Base-by-base conservation (phyloP, 2,113 vertebrate genomes). In the Dasyprocta punctata region DNA sequence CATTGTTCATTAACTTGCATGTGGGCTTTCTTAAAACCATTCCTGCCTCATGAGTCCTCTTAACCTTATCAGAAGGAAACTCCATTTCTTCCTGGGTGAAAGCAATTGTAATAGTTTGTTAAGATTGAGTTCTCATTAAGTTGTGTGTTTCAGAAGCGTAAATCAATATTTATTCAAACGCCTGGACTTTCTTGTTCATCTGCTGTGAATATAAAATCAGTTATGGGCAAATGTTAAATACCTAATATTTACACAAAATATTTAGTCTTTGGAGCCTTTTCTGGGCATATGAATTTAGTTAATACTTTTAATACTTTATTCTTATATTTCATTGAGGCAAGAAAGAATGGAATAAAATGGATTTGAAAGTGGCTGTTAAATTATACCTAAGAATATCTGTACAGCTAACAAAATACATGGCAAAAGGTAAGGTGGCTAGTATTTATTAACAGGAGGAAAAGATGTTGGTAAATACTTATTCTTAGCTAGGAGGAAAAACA, bases 191-290 rank as follows among this genome's bases (percentile, higher is more conserved):
- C 90, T 97, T 85, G 63, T 96, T 95, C 77, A 93, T 98, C 95
- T 93, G 0, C 86, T 94, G 49, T 98, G 96, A 97, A 97, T 94
- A 52, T 90, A 92, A 96, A 97, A 54, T 19, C 8, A 86, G 86
- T 78, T 95, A 65, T 33, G 41, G 81, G 4, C 88, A 97, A 94
- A 94, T 98, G 52, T 86, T 94, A 98, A 96, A 93, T 92, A 61
- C 41, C 8, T 95, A 63, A 90, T 98, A 94, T 97, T 98, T 97
- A 97, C 6, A 77, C 65, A 96, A 97, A 94, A 95, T 98, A 97
- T 97, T 97, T 98, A 96, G 97, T 93, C 90, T 88, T 97, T 96
- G 95, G 96, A 97, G 81, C 14, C n/a, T 96, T 93, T 98, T 71
- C 54, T 98, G 92, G 58, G 69, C 84, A 97, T 24, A 52, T 95